phyloP scores from a whole-genome alignment of 23 tunicate species.

The Styela clava region DNA sequence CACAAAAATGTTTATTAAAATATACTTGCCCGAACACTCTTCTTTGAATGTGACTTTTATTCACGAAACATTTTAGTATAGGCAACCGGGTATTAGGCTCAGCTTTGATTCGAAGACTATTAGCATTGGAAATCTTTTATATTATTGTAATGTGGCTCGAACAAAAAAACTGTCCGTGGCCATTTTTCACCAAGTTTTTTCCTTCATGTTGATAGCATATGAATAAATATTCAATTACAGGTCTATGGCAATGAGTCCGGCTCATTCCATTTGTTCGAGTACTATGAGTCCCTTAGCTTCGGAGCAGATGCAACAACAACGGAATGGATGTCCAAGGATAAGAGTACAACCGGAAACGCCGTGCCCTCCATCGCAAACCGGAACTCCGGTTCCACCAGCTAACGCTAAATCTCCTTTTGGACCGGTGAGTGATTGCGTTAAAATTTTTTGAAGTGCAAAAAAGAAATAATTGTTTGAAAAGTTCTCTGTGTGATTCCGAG shows the following conservation, averaged over 20 bases:
- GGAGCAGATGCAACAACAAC: conserved; percentile 18
- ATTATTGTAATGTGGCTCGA: no score
- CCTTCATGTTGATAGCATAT: no score
- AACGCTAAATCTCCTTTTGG: conserved; percentile 23
- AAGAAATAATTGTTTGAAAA: not conserved
- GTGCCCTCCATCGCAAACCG: conserved; percentile 47
- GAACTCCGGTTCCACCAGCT: conserved; percentile 40
- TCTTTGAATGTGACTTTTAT: no score
- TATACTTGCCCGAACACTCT: no score
- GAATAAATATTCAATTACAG: no score
- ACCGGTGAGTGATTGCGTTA: conserved; percentile 55
- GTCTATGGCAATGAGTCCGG: not conserved
- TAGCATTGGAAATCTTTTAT: no score
- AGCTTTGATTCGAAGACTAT: no score
- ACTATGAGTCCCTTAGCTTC: conserved; percentile 4
- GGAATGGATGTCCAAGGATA: conserved; percentile 5
- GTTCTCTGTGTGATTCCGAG: not conserved
- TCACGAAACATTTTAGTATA: no score
- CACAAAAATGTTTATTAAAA: no score
- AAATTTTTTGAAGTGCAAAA: not conserved
- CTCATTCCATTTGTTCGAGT: conserved; percentile 10
- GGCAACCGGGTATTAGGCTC: no score
- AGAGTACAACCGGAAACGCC: conserved; percentile 76
- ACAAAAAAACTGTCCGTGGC: no score
- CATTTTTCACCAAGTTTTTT: no score